Evolutionary conservation across 2,888 invertebrate genomes (phyloP).

Genomic region (Scrobipalpa atriplicella): DNA sequence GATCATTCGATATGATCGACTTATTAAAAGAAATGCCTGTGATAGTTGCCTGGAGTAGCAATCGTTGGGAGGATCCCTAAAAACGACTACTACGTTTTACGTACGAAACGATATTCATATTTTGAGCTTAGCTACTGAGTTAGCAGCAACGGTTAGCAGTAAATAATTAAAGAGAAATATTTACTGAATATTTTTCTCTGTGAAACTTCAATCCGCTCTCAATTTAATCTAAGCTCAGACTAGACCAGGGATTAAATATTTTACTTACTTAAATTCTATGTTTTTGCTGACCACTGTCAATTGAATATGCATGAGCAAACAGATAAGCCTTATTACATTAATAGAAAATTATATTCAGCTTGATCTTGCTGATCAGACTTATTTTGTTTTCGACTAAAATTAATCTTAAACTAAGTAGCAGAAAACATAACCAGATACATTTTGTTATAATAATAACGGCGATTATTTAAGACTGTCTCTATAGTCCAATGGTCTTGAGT

Average conservation of each 20-base stretch:
- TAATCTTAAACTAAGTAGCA: not conserved
- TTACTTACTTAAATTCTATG: not conserved
- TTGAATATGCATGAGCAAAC: slow-evolving; percentile 4
- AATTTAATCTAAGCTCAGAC: not conserved
- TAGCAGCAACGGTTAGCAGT: not conserved
- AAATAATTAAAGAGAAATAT: slow-evolving; percentile 24
- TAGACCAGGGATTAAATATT: slow-evolving; percentile 3
- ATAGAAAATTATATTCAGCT: slow-evolving; percentile 32
- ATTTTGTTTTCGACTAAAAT: not conserved
- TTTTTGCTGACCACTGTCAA: slow-evolving; percentile 1
- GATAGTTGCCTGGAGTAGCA: no score
- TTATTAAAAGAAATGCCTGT: no score
- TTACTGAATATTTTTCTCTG: not conserved
- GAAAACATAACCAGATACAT: no score
- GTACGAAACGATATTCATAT: not conserved
- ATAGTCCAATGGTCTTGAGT: no score
- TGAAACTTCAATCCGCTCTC: slow-evolving; percentile 3
- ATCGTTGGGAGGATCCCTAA: no score
- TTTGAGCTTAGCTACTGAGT: not conserved
- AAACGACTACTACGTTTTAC: not conserved
- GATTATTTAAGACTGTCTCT: no score
- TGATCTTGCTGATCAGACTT: not conserved
- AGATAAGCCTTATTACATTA: slow-evolving; percentile 38
- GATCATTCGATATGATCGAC: no score
- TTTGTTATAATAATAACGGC: no score